Base-by-base conservation (phyloP, 2,888 invertebrate genomes). In the Sphaerophoria taeniata region DNA sequence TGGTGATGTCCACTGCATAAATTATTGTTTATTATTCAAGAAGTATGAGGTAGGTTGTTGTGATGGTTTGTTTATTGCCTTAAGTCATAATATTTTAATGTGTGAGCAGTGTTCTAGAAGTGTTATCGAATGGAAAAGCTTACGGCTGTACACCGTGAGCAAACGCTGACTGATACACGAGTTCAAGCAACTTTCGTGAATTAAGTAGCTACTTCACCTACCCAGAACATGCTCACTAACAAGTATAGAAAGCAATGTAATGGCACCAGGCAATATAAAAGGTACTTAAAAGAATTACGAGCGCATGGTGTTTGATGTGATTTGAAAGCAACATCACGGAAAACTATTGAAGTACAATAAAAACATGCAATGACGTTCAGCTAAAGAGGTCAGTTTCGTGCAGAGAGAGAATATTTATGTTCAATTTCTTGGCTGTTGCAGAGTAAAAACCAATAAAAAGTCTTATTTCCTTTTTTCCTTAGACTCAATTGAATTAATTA, bases 21-120 rank as follows among this genome's bases (percentile, higher is more conserved):
- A 75, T 75, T 71, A 79, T 79, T 74, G 70, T 33, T 79, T 63
- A 78, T 73, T 65, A 79, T 74, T 51, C 16, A 33, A 83, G 49
- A 45, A 14, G 51, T 51, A 6, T 33, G 34, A 58, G 58, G 7
- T 58, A 58, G 11, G 3, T 55, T 72, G 67, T 55, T 77, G 56
- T 70, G 51, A 76, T 70, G 47, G 69, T 34, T 53, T 67, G 24
- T 24, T 75, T 69, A 61, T 67, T 75, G 55, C 43, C 31, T n/a
- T 39, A 49, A 31, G 39, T 31, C 9, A 43, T 43, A 12, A 11
- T 6, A 43, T 43, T 24, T 24, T 16, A 6, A 6, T 31, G 1
- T 31, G 36, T 71, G 51, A 9, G n/a, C 53, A 56, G 60, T 65
- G 47, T 76, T 75, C 45, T 65, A 81, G 58, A 71, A 76, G 67